Conservation (phyloP, 2,888 invertebrate species). For the Baronia brevicornis region DNA sequence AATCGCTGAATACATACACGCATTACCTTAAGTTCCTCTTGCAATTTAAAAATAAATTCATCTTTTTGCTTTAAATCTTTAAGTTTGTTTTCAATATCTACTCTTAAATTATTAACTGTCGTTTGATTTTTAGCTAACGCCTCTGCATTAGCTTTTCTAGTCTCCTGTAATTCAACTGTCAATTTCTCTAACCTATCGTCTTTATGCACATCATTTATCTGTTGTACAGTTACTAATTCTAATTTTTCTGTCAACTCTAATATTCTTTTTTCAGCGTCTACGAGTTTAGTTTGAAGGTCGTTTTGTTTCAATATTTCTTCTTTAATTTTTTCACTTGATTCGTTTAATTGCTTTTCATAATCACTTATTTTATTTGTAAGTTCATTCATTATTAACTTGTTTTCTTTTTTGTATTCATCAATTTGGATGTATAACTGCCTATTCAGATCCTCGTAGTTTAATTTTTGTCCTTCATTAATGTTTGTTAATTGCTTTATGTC, state of each 20-base stretch:
- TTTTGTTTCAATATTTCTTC: conserved; percentile 53
- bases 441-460: conserved; percentile 66
- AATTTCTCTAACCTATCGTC: conserved; percentile 59
- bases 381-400: conserved; percentile 68
- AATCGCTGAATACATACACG: background rate
- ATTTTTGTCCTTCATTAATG: conserved; percentile 66
- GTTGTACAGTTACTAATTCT: conserved; percentile 56
- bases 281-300: conserved; percentile 49
- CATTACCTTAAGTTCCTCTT: conserved; percentile 60
- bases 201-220: conserved; percentile 53
- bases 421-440: conserved; percentile 56
- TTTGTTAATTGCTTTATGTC: conserved; percentile 60
- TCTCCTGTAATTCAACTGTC: conserved; percentile 56
- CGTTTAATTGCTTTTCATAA: conserved; percentile 52
- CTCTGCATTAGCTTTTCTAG: conserved; percentile 49
- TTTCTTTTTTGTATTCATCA: conserved; percentile 61
- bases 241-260: conserved; percentile 57
- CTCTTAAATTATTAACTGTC: conserved; percentile 47
- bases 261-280: conserved; percentile 47
- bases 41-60: conserved; percentile 47
- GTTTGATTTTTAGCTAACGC: conserved; percentile 49
- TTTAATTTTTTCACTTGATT: conserved; percentile 52
- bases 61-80: conserved; percentile 57
- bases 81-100: conserved; percentile 53
- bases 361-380: conserved; percentile 76